These are phyloP conservation scores for Delphinapterus leucas DNA, from an alignment of 2,113 vertebrate species.

Conservation along the genomic window DNA sequence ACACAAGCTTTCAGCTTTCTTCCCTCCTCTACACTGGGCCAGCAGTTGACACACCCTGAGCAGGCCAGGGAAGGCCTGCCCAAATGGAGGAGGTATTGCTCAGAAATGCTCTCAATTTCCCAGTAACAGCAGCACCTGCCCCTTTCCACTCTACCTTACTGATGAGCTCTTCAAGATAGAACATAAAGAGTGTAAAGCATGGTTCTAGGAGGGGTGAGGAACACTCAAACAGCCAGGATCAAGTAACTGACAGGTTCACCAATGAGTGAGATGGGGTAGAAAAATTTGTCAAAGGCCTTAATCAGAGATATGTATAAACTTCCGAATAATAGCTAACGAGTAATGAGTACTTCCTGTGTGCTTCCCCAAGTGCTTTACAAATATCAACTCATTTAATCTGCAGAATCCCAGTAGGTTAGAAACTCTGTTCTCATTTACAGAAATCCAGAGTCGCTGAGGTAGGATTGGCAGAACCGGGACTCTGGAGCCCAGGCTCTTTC, in stretches of 20 bases:
- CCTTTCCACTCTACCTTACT: neutral
- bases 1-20: neutral
- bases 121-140: neutral
- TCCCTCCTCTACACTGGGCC: neutral
- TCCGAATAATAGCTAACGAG: neutral
- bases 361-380: neutral
- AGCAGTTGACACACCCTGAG: neutral
- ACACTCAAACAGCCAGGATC: neutral
- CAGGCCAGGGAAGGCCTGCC: neutral
- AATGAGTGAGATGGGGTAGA: neutral
- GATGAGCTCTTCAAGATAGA: neutral
- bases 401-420: neutral
- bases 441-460: neutral
- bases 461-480: neutral
- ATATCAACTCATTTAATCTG: neutral
- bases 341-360: neutral
- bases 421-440: neutral
- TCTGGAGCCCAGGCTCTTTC: neutral
- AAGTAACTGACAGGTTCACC: neutral
- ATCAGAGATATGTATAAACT: neutral
- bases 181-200: neutral
- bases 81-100: neutral
- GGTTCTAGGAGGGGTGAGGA: too few species aligned
- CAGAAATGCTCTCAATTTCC: neutral
- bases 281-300: neutral